phyloP scores from a whole-genome alignment of 2,797 vertebrate genomes.

The Picus viridis region DNA sequence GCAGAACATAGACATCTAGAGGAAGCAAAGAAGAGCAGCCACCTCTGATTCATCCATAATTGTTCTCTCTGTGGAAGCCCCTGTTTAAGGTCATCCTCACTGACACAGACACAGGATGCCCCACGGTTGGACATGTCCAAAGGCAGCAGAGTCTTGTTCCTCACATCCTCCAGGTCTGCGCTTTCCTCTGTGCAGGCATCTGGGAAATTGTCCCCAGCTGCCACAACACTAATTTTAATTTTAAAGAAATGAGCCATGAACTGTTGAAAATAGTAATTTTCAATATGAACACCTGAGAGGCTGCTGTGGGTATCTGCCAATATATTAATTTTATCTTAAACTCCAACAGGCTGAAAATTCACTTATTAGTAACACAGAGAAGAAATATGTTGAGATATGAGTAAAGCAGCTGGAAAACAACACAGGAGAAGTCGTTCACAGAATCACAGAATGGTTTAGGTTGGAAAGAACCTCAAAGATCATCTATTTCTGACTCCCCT shows the following conservation, averaged over 20 bases:
- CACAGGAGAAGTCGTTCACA: not conserved
- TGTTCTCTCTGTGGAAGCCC: not conserved
- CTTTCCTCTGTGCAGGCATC: slow-evolving; percentile 61
- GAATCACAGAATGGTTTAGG: too few relatives aligned
- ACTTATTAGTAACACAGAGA: not conserved
- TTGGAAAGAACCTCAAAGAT: not conserved
- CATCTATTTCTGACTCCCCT: too few relatives aligned
- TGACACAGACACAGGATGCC: rapidly evolving
- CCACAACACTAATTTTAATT: slow-evolving; percentile 76
- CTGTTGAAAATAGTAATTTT: slow-evolving; percentile 75
- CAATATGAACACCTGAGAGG: slow-evolving; percentile 66
- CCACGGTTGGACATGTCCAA: not conserved
- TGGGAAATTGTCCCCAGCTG: slow-evolving; percentile 69
- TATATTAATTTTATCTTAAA: slow-evolving; percentile 55
- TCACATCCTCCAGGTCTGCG: slow-evolving; percentile 32
- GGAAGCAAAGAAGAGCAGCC: not conserved
- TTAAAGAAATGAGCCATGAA: slow-evolving; percentile 77
- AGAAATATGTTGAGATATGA: not conserved
- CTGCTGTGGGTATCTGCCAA: slow-evolving; percentile 62
- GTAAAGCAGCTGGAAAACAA: not conserved
- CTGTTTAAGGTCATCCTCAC: not conserved
- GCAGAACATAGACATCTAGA: not conserved
- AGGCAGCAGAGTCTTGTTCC: slow-evolving; percentile 47
- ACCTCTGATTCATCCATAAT: not conserved
- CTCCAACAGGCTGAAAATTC: slow-evolving; percentile 48